Percentiles rank a stretch among this genome's conserved stretches.
These are phyloP conservation scores for Melolontha melolontha DNA, from an alignment of 2,888 invertebrate genomes.

Conservation along the genomic window DNA sequence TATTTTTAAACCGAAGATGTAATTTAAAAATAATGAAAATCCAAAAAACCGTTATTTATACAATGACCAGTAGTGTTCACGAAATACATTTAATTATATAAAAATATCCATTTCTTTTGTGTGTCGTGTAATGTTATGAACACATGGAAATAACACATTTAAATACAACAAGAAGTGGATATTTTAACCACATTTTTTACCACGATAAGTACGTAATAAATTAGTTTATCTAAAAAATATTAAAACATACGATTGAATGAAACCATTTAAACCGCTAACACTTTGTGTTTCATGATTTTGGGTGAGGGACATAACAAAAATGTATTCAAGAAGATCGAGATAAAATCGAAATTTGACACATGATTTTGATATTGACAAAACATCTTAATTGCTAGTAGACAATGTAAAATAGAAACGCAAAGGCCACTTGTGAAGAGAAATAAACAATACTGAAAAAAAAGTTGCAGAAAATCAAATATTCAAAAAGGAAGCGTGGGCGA, in stretches of 20 bases:
- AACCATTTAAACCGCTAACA: slow-evolving; percentile 40
- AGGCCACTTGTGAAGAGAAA: slow-evolving; percentile 1
- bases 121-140: too few species aligned
- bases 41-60: too few species aligned
- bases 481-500: slow-evolving; percentile 17
- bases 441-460: background rate
- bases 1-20: too few species aligned
- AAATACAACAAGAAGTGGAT: background rate
- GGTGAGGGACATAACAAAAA: slow-evolving; percentile 18
- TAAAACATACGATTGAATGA: slow-evolving; percentile 43
- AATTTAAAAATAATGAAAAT: too few species aligned
- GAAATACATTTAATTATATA: too few species aligned
- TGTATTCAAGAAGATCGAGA: slow-evolving; percentile 2
- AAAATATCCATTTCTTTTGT: too few species aligned
- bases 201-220: too few species aligned
- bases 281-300: slow-evolving; percentile 10
- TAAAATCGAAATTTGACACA: slow-evolving; percentile 36
- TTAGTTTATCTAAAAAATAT: background rate
- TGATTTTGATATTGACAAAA: slow-evolving; percentile 43
- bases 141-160: background rate
- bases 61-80: too few species aligned
- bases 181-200: too few species aligned
- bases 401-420: background rate
- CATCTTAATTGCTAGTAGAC: background rate
- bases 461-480: background rate